A percentile compares a stretch with the other conserved stretches of the same genome.
Evolutionary conservation across 2,797 vertebrate genomes (phyloP).

Genomic region (Sebastes taczanowskii): DNA sequence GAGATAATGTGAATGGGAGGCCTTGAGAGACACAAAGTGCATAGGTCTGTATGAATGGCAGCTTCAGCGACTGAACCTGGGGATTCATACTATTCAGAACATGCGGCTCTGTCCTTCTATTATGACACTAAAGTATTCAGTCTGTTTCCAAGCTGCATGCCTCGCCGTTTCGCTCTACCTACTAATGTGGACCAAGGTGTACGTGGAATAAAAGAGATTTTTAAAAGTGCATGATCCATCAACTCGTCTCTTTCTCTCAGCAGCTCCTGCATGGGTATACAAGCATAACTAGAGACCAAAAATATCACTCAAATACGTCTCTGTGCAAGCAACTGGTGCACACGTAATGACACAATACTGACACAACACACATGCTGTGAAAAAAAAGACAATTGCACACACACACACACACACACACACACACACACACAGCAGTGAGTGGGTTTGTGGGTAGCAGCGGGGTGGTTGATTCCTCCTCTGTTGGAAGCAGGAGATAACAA

Average conservation of each 20-base stretch:
- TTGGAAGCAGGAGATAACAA: constrained; percentile 54
- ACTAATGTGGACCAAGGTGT: background rate
- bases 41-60: constrained; percentile 17
- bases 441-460: constrained; percentile 22
- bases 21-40: constrained; percentile 23
- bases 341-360: background rate
- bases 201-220: background rate
- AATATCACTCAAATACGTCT: background rate
- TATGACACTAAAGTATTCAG: background rate
- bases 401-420: background rate
- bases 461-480: constrained; percentile 22
- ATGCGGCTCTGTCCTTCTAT: background rate
- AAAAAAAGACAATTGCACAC: background rate
- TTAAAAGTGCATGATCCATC: background rate
- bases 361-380: background rate
- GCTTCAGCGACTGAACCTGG: background rate
- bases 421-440: background rate
- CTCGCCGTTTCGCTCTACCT: background rate
- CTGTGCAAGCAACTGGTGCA: background rate
- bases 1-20: constrained; percentile 18
- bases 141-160: background rate
- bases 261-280: background rate
- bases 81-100: constrained; percentile 6
- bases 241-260: background rate
- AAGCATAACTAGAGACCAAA: background rate